phyloP scores from a whole-genome alignment of 2,797 vertebrate species.

The Megalops cyprinoides region DNA sequence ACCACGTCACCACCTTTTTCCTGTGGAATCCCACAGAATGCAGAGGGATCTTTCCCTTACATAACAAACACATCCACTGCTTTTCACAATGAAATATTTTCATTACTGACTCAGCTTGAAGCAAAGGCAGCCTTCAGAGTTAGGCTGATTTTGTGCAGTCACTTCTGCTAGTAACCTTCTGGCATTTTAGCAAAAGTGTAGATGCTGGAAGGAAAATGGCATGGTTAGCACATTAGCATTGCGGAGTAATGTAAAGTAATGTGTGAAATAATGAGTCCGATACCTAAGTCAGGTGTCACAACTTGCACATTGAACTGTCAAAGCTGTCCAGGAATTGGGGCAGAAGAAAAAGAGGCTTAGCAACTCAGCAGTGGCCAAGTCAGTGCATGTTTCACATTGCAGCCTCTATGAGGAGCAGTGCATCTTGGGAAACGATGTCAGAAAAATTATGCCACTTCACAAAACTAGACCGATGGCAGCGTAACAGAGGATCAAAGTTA shows the following conservation, averaged over 20 bases:
- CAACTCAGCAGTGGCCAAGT: constrained; percentile 32
- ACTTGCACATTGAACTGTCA: constrained; percentile 32
- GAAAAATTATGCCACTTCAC: neutral
- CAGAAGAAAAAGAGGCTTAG: constrained; percentile 41
- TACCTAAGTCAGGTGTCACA: constrained; percentile 20
- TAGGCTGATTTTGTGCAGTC: neutral
- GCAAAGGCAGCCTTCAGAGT: neutral
- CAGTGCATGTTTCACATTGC: constrained; percentile 23
- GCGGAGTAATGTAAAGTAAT: neutral
- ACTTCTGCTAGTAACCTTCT: neutral
- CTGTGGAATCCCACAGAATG: neutral
- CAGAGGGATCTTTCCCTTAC: neutral
- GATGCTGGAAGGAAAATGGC: too few species aligned
- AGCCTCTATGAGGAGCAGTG: constrained; percentile 36
- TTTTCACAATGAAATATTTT: neutral
- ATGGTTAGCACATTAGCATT: too few species aligned
- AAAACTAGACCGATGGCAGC: neutral
- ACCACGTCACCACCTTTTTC: neutral
- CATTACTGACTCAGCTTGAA: neutral
- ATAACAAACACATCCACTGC: neutral
- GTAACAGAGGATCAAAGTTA: too few species aligned
- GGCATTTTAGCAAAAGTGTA: neutral
- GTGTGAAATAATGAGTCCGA: constrained; percentile 10
- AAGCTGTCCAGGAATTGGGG: constrained; percentile 32
- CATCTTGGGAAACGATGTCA: neutral